These are phyloP conservation scores for Acanthochromis polyacanthus DNA, from an alignment of 2,113 vertebrate species.

Conservation along the genomic window DNA sequence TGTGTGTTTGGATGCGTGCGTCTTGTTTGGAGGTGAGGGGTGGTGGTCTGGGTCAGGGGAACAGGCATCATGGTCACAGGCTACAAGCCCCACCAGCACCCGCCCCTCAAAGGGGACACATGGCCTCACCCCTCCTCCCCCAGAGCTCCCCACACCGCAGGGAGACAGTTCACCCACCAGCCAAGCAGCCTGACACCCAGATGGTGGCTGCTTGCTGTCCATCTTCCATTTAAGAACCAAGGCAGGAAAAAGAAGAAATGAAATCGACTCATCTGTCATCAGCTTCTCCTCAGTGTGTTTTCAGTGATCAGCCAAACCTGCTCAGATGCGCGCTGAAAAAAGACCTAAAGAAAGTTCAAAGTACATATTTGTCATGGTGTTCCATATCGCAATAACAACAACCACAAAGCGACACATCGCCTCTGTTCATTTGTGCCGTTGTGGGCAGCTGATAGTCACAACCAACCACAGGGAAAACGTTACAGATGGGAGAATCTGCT, in stretches of 20 bases:
- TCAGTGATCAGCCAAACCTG: neutral
- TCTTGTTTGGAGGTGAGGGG: slow-evolving; percentile 61
- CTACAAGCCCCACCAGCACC: slow-evolving; percentile 71
- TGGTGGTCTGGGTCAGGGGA: slow-evolving; percentile 65
- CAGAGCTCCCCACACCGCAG: slow-evolving; percentile 70
- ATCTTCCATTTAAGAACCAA: neutral
- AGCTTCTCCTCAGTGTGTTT: slow-evolving; percentile 30
- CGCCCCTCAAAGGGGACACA: slow-evolving; percentile 69
- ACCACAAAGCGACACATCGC: slow-evolving; percentile 17
- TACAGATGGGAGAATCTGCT: slow-evolving; percentile 28
- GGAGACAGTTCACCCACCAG: slow-evolving; percentile 60
- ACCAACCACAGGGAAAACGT: slow-evolving; percentile 26
- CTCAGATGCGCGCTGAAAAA: neutral
- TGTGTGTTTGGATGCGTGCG: slow-evolving; percentile 56
- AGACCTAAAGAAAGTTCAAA: slow-evolving; percentile 7
- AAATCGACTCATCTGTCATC: slow-evolving; percentile 52
- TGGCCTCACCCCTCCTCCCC: slow-evolving; percentile 46
- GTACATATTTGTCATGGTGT: neutral
- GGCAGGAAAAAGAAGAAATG: slow-evolving; percentile 22
- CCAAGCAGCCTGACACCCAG: slow-evolving; percentile 73
- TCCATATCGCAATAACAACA: slow-evolving; percentile 11
- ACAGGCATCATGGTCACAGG: slow-evolving; percentile 77
- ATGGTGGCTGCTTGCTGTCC: slow-evolving; percentile 55
- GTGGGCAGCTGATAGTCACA: slow-evolving; percentile 25
- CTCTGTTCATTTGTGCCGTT: neutral